Conservation (phyloP, 1,140 invertebrate genomes). For the Cotesia chilonis region DNA sequence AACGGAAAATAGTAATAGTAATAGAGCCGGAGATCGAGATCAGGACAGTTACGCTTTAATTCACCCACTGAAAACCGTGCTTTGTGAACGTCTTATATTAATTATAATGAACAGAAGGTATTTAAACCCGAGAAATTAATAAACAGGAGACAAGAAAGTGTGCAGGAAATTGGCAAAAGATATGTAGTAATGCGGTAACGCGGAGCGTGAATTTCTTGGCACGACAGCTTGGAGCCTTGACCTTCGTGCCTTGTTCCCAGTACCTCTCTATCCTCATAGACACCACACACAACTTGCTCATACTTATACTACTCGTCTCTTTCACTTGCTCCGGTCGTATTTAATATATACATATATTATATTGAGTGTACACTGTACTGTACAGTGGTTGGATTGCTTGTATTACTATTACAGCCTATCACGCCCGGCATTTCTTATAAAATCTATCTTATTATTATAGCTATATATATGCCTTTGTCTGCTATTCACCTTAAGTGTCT, state of each 20-base stretch:
- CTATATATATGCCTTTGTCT: not conserved
- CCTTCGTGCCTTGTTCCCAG: constrained; percentile 42
- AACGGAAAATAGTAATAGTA: not conserved
- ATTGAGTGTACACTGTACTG: too few species aligned
- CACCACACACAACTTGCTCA: not conserved
- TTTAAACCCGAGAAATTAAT: constrained; percentile 10
- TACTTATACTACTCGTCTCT: constrained; percentile 6
- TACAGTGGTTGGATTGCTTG: too few species aligned
- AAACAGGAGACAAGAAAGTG: not conserved
- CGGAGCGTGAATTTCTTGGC: constrained; percentile 44
- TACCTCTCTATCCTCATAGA: constrained; percentile 13
- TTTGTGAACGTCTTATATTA: too few species aligned
- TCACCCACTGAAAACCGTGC: too few species aligned
- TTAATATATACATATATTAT: too few species aligned
- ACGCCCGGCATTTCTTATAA: too few species aligned
- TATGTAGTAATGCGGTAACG: constrained; percentile 26
- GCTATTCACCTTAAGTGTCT: not conserved
- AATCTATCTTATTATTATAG: too few species aligned
- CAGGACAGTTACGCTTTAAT: too few species aligned
- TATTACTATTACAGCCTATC: too few species aligned
- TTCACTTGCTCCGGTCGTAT: constrained; percentile 12
- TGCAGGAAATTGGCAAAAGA: constrained; percentile 19
- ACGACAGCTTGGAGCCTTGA: constrained; percentile 45
- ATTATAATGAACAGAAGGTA: too few species aligned
- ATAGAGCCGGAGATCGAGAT: too few species aligned